These are phyloP conservation scores for Drosophila mauritiana DNA, from an alignment of 1,140 invertebrate species.

Conservation along the genomic window DNA sequence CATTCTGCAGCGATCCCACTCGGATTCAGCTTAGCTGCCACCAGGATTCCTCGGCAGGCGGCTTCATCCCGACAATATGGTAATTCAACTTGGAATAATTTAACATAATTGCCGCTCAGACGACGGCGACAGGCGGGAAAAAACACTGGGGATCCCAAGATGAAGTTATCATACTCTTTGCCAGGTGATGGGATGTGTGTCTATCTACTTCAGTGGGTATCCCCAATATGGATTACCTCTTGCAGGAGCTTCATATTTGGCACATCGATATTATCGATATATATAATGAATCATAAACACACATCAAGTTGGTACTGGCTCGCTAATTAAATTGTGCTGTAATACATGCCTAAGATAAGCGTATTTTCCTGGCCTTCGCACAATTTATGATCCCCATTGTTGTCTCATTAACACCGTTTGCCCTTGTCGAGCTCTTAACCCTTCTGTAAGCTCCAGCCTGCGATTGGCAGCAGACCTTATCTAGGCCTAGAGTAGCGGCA, in stretches of 20 bases:
- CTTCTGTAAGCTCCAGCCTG: slow-evolving; percentile 16
- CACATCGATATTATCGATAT: not conserved
- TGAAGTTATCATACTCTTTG: slow-evolving; percentile 31
- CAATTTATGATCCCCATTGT: not conserved
- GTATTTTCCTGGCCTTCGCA: not conserved
- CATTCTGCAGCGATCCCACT: slow-evolving; percentile 33
- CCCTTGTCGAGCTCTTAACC: slow-evolving; percentile 41
- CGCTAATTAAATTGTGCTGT: too few relatives aligned
- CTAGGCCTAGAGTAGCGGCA: slow-evolving; percentile 24
- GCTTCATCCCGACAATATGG: slow-evolving; percentile 70
- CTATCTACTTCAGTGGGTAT: not conserved
- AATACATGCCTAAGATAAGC: not conserved
- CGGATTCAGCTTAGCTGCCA: slow-evolving; percentile 2
- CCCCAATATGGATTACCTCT: too few relatives aligned
- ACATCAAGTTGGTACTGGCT: too few relatives aligned
- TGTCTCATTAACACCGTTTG: slow-evolving; percentile 29
- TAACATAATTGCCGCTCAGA: slow-evolving; percentile 69
- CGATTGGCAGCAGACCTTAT: slow-evolving; percentile 30
- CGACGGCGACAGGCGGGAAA: slow-evolving; percentile 20
- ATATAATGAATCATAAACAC: too few relatives aligned
- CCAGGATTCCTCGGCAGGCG: slow-evolving; percentile 4
- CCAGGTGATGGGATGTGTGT: not conserved
- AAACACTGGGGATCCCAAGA: slow-evolving; percentile 3
- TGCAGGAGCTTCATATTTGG: too few relatives aligned
- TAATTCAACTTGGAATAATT: slow-evolving; percentile 69